Evolutionary conservation across 2,888 invertebrate genomes (phyloP).

Genomic region (Rhagonycha lutea): DNA sequence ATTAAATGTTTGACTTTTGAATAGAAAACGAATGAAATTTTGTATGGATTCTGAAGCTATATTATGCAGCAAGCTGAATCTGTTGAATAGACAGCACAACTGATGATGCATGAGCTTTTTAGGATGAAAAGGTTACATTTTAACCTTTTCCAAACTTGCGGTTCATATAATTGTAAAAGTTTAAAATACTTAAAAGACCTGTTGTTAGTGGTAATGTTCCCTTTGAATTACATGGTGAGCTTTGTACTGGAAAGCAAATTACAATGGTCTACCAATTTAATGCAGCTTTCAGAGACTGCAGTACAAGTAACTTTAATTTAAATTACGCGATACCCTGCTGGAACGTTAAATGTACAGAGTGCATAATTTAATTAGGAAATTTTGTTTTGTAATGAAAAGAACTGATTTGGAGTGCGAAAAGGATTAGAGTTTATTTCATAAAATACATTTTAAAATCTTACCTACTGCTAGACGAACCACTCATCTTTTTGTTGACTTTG

Average conservation of each 20-base stretch:
- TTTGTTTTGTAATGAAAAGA: background rate
- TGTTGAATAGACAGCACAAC: background rate
- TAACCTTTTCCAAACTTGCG: background rate
- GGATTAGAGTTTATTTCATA: background rate
- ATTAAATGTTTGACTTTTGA: background rate
- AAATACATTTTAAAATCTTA: constrained; percentile 45
- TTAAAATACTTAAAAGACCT: background rate
- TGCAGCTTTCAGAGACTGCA: constrained; percentile 1
- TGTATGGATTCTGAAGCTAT: background rate
- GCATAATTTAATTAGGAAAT: background rate
- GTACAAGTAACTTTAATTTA: background rate
- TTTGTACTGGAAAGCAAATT: constrained; percentile 11
- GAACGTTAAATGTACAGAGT: background rate
- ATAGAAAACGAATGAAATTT: background rate
- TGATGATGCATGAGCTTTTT: background rate
- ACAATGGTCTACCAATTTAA: constrained; percentile 13
- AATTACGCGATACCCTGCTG: background rate
- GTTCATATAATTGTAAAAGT: background rate
- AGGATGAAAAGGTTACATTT: background rate
- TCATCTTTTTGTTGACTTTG: constrained; percentile 81
- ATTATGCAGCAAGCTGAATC: background rate
- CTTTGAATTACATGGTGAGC: background rate
- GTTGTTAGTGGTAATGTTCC: background rate
- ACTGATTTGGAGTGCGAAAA: no score
- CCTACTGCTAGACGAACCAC: constrained; percentile 83